phyloP scores from a whole-genome alignment of 2,797 vertebrate genomes.

The Micromesistius poutassou region DNA sequence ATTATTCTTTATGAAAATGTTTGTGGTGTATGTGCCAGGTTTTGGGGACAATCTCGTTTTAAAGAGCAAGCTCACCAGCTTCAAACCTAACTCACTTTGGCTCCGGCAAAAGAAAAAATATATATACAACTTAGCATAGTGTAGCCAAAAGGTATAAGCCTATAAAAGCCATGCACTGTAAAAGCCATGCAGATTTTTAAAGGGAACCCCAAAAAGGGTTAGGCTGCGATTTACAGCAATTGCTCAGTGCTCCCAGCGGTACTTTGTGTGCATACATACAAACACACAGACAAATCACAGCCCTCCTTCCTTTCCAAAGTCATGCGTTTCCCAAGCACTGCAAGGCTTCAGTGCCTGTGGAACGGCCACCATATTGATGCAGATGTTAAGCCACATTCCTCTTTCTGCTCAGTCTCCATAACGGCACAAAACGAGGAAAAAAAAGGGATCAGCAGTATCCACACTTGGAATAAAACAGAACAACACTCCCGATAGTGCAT shows the following conservation, averaged over 20 bases:
- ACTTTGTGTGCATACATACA: neutral
- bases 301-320: neutral
- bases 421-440: neutral
- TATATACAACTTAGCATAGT: neutral
- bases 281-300: neutral
- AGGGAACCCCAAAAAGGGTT: neutral
- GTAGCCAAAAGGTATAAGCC: neutral
- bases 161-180: neutral
- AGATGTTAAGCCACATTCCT: neutral
- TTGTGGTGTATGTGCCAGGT: slow-evolving; percentile 6
- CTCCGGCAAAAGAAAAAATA: neutral
- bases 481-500: neutral
- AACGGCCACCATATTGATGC: neutral
- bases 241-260: neutral
- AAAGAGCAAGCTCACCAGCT: neutral
- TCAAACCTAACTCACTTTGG: neutral
- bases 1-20: neutral
- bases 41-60: neutral
- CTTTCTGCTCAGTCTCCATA: neutral
- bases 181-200: neutral
- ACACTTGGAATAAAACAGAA: neutral
- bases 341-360: neutral
- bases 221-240: neutral
- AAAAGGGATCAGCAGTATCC: neutral
- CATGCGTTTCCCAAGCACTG: neutral